A percentile compares a stretch with the other conserved stretches of the same genome.
phyloP scores from a whole-genome alignment of 2,113 vertebrate species.

The Nerophis ophidion region DNA sequence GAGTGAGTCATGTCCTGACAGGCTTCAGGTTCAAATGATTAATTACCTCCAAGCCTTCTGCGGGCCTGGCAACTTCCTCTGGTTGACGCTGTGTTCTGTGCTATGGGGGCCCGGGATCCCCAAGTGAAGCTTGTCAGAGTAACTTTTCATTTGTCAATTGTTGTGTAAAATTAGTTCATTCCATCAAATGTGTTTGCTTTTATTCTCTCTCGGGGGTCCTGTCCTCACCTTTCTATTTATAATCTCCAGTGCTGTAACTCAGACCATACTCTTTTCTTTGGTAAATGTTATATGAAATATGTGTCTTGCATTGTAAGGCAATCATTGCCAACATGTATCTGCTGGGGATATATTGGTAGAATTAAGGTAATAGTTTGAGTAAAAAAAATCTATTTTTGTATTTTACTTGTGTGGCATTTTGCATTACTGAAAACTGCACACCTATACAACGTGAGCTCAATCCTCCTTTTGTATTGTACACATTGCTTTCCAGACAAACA shows the following conservation, averaged over 20 bases:
- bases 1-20: constrained; percentile 83
- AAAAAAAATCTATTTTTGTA: no score
- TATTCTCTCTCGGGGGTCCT: neutral
- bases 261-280: neutral
- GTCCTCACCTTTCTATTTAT: neutral
- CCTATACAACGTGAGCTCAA: no score
- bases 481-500: no score
- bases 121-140: constrained; percentile 72
- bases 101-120: constrained; percentile 61
- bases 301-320: neutral
- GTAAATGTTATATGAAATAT: no score
- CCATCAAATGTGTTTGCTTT: neutral
- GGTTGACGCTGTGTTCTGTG: constrained; percentile 61
- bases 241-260: neutral
- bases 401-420: neutral
- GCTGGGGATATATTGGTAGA: neutral
- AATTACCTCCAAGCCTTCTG: constrained; percentile 83
- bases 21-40: constrained; percentile 87
- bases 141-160: constrained; percentile 22
- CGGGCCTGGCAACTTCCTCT: constrained; percentile 86
- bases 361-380: no score
- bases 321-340: neutral
- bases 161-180: constrained; percentile 3
- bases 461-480: no score
- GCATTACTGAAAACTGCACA: neutral